These are phyloP conservation scores for Scaeva pyrastri DNA, from an alignment of 2,888 invertebrate genomes.

Conservation along the genomic window DNA sequence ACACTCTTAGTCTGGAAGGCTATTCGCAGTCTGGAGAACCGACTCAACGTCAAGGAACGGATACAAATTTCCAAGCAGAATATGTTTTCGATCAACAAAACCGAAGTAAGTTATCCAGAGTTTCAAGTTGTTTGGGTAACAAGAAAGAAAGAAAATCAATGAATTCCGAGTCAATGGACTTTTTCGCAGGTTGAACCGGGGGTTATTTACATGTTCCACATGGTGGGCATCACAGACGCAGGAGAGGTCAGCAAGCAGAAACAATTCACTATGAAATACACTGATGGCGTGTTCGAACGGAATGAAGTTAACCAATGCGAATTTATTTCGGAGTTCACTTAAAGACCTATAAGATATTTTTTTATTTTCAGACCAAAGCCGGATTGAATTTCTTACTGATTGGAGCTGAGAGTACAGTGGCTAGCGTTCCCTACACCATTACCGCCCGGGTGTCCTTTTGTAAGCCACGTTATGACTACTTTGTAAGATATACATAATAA, in stretches of 20 bases:
- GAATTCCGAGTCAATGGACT: slow-evolving; percentile 52
- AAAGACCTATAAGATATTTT: background rate
- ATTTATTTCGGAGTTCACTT: background rate
- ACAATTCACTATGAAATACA: slow-evolving; percentile 77
- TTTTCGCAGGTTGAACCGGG: slow-evolving; percentile 76
- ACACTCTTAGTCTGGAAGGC: slow-evolving; percentile 78
- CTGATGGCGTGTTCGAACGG: slow-evolving; percentile 74
- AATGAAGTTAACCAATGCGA: slow-evolving; percentile 53
- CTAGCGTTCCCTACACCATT: slow-evolving; percentile 74
- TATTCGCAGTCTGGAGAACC: slow-evolving; percentile 77
- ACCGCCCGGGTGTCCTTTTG: slow-evolving; percentile 77
- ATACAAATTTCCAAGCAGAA: slow-evolving; percentile 77
- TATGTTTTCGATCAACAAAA: slow-evolving; percentile 76
- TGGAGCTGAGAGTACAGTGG: slow-evolving; percentile 76
- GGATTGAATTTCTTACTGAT: slow-evolving; percentile 77
- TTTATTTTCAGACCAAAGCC: slow-evolving; percentile 41
- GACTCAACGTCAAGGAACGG: slow-evolving; percentile 76
- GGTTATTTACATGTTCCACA: slow-evolving; percentile 78
- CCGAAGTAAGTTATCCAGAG: slow-evolving; percentile 63
- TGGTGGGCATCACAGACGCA: slow-evolving; percentile 77
- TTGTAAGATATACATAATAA: slow-evolving; percentile 49
- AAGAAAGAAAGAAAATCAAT: slow-evolving; percentile 52
- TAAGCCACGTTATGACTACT: slow-evolving; percentile 76
- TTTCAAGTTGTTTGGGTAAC: background rate
- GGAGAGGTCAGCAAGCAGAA: slow-evolving; percentile 77